phyloP scores from a whole-genome alignment of 2,797 vertebrate species.

The Acanthiza pusilla region DNA sequence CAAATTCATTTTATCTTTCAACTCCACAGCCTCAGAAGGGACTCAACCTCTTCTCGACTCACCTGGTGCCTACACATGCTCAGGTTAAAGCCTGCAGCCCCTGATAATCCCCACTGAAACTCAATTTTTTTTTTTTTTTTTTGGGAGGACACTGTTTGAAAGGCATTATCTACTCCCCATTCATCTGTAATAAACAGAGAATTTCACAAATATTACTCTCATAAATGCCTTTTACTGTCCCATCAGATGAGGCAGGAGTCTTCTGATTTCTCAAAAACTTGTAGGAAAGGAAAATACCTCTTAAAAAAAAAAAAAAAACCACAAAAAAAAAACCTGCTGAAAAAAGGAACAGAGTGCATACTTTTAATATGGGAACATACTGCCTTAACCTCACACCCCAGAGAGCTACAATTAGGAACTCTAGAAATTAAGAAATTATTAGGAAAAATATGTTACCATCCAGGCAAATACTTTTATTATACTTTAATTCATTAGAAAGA shows the following conservation, averaged over 20 bases:
- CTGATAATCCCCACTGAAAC: accelerated
- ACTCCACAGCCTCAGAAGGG: not conserved
- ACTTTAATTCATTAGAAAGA: slow-evolving; percentile 73
- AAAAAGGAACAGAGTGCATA: not conserved
- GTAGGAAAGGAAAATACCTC: not conserved
- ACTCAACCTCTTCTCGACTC: not conserved
- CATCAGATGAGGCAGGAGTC: accelerated
- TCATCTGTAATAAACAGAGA: not conserved
- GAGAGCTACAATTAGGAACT: slow-evolving; percentile 63
- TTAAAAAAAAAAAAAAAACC: not conserved
- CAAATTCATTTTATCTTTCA: not conserved
- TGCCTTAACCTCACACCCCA: not conserved
- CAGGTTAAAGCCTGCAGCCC: not conserved
- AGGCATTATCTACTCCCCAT: not conserved
- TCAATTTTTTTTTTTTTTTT: accelerated
- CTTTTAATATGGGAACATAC: not conserved
- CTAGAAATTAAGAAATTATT: slow-evolving; percentile 74
- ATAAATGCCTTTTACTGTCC: not conserved
- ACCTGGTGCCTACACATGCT: too few species aligned
- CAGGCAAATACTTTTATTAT: slow-evolving; percentile 70
- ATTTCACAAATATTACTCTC: not conserved
- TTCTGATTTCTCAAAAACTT: not conserved
- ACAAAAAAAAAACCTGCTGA: not conserved
- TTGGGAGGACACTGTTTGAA: not conserved
- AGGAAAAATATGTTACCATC: slow-evolving; percentile 55